phyloP scores from a whole-genome alignment of 1,140 invertebrate species.

The Zophobas atratus region DNA sequence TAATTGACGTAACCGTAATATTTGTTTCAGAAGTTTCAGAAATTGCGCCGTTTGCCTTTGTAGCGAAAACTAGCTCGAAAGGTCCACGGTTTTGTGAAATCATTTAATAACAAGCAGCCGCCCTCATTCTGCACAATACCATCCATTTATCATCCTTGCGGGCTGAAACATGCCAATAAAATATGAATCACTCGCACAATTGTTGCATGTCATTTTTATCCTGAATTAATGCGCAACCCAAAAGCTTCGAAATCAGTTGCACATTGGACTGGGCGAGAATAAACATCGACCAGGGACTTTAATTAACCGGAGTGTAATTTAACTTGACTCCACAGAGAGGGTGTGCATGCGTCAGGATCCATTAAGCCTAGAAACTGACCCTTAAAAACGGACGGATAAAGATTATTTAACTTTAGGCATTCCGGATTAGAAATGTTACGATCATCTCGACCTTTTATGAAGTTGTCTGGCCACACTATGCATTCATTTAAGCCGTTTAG shows the following conservation, averaged over 20 bases:
- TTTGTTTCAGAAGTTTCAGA: too few relatives aligned
- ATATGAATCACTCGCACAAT: neutral
- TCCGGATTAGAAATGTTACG: neutral
- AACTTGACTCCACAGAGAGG: conserved; percentile 47
- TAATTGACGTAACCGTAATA: too few relatives aligned
- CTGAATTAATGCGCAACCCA: conserved; percentile 6
- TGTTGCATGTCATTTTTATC: neutral
- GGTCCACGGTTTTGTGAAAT: too few relatives aligned
- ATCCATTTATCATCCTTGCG: neutral
- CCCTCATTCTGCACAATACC: too few relatives aligned
- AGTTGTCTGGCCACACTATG: neutral
- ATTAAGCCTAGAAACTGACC: conserved; percentile 44
- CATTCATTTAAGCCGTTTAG: too few relatives aligned
- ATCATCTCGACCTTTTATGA: neutral
- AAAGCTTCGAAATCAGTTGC: conserved; percentile 44
- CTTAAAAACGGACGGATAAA: conserved; percentile 28
- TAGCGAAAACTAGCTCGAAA: too few relatives aligned
- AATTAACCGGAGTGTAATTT: conserved; percentile 53
- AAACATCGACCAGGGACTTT: conserved; percentile 54
- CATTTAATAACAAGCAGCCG: too few relatives aligned
- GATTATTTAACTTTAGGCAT: conserved; percentile 4
- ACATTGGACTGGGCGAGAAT: conserved; percentile 41
- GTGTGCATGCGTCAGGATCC: conserved; percentile 46
- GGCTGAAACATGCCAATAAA: neutral
- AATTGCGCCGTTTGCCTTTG: too few relatives aligned